Evolutionary conservation across 37 sponge, comb jelly and placozoan species (phyloP).

Genomic region (Beroe ovata): DNA sequence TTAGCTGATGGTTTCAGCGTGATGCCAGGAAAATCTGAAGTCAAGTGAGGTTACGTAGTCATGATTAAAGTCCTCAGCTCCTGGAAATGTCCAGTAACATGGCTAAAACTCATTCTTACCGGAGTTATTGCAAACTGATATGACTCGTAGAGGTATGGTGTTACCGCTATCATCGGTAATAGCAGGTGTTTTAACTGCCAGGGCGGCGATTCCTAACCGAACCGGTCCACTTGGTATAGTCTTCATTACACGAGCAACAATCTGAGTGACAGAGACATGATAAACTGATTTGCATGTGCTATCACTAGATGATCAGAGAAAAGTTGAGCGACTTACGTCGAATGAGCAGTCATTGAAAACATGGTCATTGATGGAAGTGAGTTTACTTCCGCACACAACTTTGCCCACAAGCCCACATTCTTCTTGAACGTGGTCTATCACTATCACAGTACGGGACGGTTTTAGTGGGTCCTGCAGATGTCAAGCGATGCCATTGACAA

Average conservation of each 20-base stretch:
- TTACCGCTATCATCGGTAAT: neutral
- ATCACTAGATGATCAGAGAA: too few species aligned
- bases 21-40: slow-evolving; percentile 53
- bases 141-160: neutral
- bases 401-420: neutral
- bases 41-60: too few species aligned
- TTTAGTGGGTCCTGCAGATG: slow-evolving; percentile 18
- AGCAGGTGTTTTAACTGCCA: neutral
- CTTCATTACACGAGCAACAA: slow-evolving; percentile 27
- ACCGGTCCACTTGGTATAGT: slow-evolving; percentile 24
- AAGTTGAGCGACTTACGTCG: neutral
- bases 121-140: slow-evolving; percentile 9
- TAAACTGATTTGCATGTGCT: too few species aligned
- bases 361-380: slow-evolving; percentile 50
- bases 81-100: too few species aligned
- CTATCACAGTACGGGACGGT: slow-evolving; percentile 22
- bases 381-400: slow-evolving; percentile 4
- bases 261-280: slow-evolving; percentile 9
- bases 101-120: too few species aligned
- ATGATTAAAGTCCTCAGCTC: too few species aligned
- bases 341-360: slow-evolving; percentile 44
- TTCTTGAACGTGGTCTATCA: slow-evolving; percentile 52
- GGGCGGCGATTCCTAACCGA: neutral
- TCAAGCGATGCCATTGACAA: too few species aligned
- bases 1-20: slow-evolving; percentile 15